These are phyloP conservation scores for Apostichopus parvimensis DNA, from an alignment of 35 echinoderm and acorn worm genomes.

Conservation along the genomic window DNA sequence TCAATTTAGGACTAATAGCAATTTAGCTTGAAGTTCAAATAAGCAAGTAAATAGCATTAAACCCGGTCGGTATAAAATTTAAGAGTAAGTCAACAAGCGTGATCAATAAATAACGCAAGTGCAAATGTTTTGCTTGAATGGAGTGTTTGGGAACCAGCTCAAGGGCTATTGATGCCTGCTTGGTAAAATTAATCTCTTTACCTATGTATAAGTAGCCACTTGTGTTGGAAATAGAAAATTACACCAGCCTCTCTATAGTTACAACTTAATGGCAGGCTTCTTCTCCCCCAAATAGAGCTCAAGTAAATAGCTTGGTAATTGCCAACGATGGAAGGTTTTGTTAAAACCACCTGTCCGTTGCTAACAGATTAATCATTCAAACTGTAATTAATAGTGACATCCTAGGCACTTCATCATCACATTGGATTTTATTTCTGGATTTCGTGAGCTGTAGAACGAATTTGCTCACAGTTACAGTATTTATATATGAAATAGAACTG, in stretches of 20 bases:
- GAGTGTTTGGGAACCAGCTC: constrained; percentile 14
- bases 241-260: neutral
- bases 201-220: neutral
- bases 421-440: neutral
- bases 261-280: neutral
- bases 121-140: constrained; percentile 14
- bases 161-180: constrained; percentile 29
- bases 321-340: neutral
- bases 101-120: constrained; percentile 41
- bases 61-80: constrained; percentile 19
- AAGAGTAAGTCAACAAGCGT: constrained; percentile 34
- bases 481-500: too few relatives aligned
- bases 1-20: constrained; percentile 9
- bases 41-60: constrained; percentile 16
- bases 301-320: constrained; percentile 11
- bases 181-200: constrained; percentile 31
- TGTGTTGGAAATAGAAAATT: neutral
- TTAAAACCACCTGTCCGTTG: constrained; percentile 12
- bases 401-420: neutral
- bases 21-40: constrained; percentile 19
- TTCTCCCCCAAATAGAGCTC: neutral
- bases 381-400: constrained; percentile 45
- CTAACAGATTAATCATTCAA: constrained; percentile 18
- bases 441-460: too few relatives aligned
- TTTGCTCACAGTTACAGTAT: too few relatives aligned